Evolutionary conservation across 2,797 vertebrate species (phyloP).

Genomic region (Dermochelys coriacea): DNA sequence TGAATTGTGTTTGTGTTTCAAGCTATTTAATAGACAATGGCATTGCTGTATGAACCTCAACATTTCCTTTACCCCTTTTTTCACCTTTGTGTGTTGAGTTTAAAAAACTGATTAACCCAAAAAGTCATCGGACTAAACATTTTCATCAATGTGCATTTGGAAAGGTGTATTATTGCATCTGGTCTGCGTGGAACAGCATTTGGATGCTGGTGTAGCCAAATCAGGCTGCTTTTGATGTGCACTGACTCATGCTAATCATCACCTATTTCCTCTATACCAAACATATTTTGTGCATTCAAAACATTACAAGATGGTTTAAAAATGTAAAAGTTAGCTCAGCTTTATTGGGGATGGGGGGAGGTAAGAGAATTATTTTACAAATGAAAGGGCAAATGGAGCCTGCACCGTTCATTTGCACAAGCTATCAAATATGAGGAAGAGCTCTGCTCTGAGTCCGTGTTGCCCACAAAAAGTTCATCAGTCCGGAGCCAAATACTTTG

Average conservation of each 20-base stretch:
- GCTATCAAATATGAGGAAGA: neutral
- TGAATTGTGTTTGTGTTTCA: too few relatives aligned
- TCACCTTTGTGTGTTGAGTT: neutral
- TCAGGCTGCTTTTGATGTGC: neutral
- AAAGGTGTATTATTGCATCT: neutral
- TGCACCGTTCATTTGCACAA: neutral
- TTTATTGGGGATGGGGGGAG: slow-evolving; percentile 4
- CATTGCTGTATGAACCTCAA: neutral
- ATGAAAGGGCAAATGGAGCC: slow-evolving; percentile 3
- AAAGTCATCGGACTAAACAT: neutral
- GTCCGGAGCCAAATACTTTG: neutral
- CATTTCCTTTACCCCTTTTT: neutral
- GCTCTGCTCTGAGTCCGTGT: neutral
- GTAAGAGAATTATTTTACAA: slow-evolving; percentile 2
- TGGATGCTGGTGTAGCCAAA: neutral
- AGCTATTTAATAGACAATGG: too few relatives aligned
- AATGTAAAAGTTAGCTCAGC: neutral
- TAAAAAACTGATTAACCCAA: neutral
- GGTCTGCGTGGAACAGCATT: neutral
- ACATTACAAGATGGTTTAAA: neutral
- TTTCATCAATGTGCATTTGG: neutral
- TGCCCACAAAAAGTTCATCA: neutral
- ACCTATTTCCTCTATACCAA: neutral
- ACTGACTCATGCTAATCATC: neutral
- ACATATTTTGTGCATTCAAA: neutral